Conservation (phyloP, 2,113 vertebrate genomes). For the Eurypyga helias region DNA sequence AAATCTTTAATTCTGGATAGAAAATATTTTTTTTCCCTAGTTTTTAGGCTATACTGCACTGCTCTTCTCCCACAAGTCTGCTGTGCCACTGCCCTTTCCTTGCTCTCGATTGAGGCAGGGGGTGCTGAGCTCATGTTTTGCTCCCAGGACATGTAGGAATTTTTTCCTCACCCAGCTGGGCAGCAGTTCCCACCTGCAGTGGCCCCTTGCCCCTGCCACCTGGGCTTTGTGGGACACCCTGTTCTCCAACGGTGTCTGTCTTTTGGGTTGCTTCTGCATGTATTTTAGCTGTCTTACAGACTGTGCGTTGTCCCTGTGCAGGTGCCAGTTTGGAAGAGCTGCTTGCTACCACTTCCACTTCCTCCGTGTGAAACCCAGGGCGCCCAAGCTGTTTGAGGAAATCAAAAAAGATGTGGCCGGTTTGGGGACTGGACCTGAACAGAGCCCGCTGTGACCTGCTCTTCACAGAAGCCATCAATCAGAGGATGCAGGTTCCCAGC, state of each 20-base stretch:
- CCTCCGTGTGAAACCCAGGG: neutral
- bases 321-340: neutral
- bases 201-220: neutral
- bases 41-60: neutral
- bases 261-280: neutral
- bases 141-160: neutral
- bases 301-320: accelerated
- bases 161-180: neutral
- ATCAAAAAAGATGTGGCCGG: neutral
- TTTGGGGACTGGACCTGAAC: neutral
- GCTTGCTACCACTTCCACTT: neutral
- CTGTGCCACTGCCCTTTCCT: neutral
- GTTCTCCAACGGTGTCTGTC: accelerated
- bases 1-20: neutral
- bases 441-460: constrained; percentile 28
- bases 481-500: constrained; percentile 79
- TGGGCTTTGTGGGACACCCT: neutral
- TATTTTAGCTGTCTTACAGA: neutral
- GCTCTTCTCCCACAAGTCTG: neutral
- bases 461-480: constrained; percentile 77
- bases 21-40: neutral
- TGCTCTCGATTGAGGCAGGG: neutral
- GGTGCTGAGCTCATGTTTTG: neutral
- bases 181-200: neutral
- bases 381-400: neutral